Base-by-base conservation (phyloP, 2,113 vertebrate species). In the Gymnarchus niloticus region DNA sequence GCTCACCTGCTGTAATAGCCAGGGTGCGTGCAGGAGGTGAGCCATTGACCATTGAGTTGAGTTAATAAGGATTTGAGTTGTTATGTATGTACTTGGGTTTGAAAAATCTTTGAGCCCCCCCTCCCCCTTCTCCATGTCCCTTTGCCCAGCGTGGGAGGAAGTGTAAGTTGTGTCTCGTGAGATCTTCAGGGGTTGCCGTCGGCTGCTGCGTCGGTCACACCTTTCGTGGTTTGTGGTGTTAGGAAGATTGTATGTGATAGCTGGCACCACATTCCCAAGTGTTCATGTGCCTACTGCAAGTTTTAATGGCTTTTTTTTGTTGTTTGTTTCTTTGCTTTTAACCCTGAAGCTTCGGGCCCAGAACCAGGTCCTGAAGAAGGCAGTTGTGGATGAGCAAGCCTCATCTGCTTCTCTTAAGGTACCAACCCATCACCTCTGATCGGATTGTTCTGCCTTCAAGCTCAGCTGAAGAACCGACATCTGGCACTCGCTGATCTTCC, bases 311-410 rank as follows among this genome's bases (percentile, higher is more conserved):
- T 51, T 49, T 23, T 82, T 12, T 44, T 12, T 61, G 23, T 46
- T 17, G 69, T 17, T 48, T 54, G 41, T 87, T 9, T 87, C n/a
- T n/a, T n/a, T n/a, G n/a, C n/a, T n/a, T n/a, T n/a, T n/a, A n/a
- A n/a, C n/a, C 85, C 94, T 94, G 80, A 92, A 99, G 98, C 97
- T 99, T 89, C 95, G 98, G 33, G 98, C 98, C 87, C 98, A 99
- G 93, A 99, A 99, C 91, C 98, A 99, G 91, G 98, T 99, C 25
- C 88, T 99, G 90, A 99, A 99, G 91, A 99, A 99, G 88, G 98
- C 94, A 3, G 98, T 99, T 41, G 95, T 99, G 87, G 98, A 99
- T 92, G 98, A 99, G 87, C 98, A 99, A 91, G 96, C 96, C 9
- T 97, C 93, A 90, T 96, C 97, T 51, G 90, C 92, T 28, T 94